phyloP scores from a whole-genome alignment of 2,113 vertebrate genomes.

The Strix aluco region DNA sequence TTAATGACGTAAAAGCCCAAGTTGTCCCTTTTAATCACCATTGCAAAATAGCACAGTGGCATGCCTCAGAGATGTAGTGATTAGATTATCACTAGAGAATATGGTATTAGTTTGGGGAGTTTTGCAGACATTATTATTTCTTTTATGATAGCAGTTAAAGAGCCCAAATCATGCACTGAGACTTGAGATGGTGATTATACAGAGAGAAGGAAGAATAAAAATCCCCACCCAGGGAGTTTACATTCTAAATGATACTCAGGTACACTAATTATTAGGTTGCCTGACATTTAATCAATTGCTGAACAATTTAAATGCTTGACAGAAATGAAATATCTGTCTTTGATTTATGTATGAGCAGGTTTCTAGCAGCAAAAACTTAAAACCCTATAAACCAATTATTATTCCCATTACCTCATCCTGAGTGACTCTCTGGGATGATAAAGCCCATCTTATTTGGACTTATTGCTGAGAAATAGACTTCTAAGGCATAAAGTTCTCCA shows the following conservation, averaged over 20 bases:
- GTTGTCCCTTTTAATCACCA: background rate
- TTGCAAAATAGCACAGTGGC: background rate
- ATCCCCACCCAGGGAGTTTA: constrained; percentile 34
- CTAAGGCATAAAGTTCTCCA: constrained; percentile 64
- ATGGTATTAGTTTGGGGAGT: background rate
- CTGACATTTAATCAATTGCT: constrained; percentile 61
- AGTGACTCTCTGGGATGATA: constrained; percentile 40
- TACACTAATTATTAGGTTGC: constrained; percentile 55
- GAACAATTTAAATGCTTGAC: constrained; percentile 29
- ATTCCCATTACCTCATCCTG: constrained; percentile 65
- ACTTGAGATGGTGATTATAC: constrained; percentile 23
- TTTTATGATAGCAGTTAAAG: constrained; percentile 26
- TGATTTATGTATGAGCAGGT: constrained; percentile 29
- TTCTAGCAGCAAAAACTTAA: constrained; percentile 55
- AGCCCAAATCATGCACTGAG: background rate
- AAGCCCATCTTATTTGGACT: constrained; percentile 52
- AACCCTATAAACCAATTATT: constrained; percentile 61
- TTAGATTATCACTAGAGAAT: constrained; percentile 34
- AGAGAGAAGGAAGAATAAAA: constrained; percentile 26
- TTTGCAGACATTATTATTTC: constrained; percentile 26
- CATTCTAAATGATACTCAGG: constrained; percentile 37
- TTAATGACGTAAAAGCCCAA: background rate
- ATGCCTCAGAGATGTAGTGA: background rate
- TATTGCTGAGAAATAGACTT: constrained; percentile 52
- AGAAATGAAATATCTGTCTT: constrained; percentile 44